Base-by-base conservation (phyloP, 2,888 invertebrate genomes). In the Chloromyia formosa region DNA sequence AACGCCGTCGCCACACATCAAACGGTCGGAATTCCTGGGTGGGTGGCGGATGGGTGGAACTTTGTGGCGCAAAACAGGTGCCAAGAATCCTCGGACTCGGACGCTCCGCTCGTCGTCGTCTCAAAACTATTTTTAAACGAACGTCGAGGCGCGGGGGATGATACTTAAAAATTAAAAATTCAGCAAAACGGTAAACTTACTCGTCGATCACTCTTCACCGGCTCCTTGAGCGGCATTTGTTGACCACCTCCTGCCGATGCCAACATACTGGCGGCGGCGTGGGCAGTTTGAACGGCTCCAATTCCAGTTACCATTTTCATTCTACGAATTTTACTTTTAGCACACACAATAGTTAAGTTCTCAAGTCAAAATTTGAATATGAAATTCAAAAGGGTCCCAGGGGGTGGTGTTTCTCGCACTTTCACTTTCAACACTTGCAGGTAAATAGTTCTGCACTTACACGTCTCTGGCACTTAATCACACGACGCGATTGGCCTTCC, bases 191-290 rank as follows among this genome's bases (percentile, higher is more conserved):
- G 27, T 7, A 35, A 78, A 85, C 84, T 83, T 84, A 85, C 84
- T 82, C 84, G 82, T 80, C 84, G 84, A 81, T 85, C 84, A 78
- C 83, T 84, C 78, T 85, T 85, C 27, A 82, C 79, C 58, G 84
- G 83, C 73, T 80, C 80, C 79, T 82, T 81, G 74, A 79, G 77
- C 49, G 79, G 80, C 78, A 77, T 74, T 76, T 76, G 76, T 12
- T 69, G 9, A 20, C 75, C 73, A 35, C 27, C 27, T 35, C 27
- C 27, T 20, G 40, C 66, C 12, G 71, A 61, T 27, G 81, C 79
- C 78, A 82, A 81, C 78, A 84, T 79, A 68, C 82, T 81, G 77
- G 82, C 84, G 78, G 82, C 58, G 42, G 73, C 62, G 64, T 56
- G 80, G 75, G 80, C 82, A 82, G 85, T 82, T 79, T 80, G 82